Evolutionary conservation across 2,113 vertebrate species (phyloP).

Genomic region (Limnothrissa miodon): DNA sequence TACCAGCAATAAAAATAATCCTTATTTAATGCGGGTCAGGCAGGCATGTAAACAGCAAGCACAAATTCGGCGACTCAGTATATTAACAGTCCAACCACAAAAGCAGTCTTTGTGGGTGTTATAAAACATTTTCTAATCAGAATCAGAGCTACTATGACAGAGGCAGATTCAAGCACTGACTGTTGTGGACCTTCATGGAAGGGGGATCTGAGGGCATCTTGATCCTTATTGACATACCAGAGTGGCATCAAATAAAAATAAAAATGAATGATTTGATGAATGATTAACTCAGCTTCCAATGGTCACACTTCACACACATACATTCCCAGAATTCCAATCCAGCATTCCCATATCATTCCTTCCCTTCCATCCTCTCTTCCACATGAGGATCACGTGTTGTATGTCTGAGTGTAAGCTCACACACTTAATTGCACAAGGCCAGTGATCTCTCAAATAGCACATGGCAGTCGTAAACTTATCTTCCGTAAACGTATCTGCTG

Average conservation of each 20-base stretch:
- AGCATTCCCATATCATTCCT: not conserved
- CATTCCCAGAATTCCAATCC: not conserved
- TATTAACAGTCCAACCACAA: not conserved
- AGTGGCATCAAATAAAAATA: not conserved
- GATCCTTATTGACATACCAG: not conserved
- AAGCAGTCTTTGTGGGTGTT: not conserved
- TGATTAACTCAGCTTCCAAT: not conserved
- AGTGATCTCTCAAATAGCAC: not conserved
- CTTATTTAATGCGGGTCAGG: not conserved
- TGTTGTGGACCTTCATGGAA: not conserved
- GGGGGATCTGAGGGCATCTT: not conserved
- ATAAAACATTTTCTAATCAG: not conserved
- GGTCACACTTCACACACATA: not conserved
- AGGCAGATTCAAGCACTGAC: not conserved
- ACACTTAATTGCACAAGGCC: not conserved
- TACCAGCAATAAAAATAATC: not conserved
- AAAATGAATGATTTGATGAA: not conserved
- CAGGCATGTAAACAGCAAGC: not conserved
- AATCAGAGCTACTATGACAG: not conserved
- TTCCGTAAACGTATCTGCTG: not conserved
- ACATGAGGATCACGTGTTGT: not conserved
- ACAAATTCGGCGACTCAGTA: not conserved
- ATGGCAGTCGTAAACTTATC: slow-evolving; percentile 1
- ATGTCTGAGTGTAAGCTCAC: not conserved
- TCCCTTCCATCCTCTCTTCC: not conserved